phyloP scores from a whole-genome alignment of 64 coral and sea anemone genomes.

The Platygyra sinensis region DNA sequence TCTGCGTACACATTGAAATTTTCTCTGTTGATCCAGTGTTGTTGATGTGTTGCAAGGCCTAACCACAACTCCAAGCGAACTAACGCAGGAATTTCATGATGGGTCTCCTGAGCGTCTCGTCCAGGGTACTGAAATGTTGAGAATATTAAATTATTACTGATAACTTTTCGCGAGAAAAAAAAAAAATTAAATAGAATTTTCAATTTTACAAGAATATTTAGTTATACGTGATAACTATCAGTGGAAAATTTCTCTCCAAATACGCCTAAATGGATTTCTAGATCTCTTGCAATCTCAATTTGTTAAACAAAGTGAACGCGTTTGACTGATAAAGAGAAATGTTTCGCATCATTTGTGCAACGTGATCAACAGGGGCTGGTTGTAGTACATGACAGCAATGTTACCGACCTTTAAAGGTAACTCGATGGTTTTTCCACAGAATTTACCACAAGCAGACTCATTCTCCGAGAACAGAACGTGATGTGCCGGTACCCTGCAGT shows the following conservation, averaged over 20 bases:
- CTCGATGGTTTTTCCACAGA: constrained; percentile 66
- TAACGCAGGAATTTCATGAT: constrained; percentile 16
- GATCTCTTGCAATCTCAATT: too few relatives aligned
- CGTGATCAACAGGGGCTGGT: too few relatives aligned
- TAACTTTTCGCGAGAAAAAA: too few relatives aligned
- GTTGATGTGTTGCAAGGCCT: constrained; percentile 7
- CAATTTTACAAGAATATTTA: too few relatives aligned
- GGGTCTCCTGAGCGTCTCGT: background rate
- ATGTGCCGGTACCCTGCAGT: constrained; percentile 65
- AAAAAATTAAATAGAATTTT: too few relatives aligned
- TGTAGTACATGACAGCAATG: too few relatives aligned
- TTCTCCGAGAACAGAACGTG: constrained; percentile 70
- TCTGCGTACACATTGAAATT: constrained; percentile 47
- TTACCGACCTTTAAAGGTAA: constrained; percentile 55
- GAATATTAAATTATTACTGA: background rate
- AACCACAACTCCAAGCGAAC: constrained; percentile 57
- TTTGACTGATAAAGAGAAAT: too few relatives aligned
- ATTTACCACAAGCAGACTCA: constrained; percentile 58
- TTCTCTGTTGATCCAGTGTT: constrained; percentile 9
- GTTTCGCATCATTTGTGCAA: too few relatives aligned
- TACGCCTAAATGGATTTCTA: too few relatives aligned
- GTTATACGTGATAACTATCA: too few relatives aligned
- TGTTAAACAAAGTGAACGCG: too few relatives aligned
- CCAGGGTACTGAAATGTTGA: constrained; percentile 28
- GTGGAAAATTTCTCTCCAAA: too few relatives aligned